A percentile compares a stretch with the other conserved stretches of the same genome.
Conservation (phyloP, 37 sponge, comb jelly and placozoan species). For the Cladorhizidae sp. region DNA sequence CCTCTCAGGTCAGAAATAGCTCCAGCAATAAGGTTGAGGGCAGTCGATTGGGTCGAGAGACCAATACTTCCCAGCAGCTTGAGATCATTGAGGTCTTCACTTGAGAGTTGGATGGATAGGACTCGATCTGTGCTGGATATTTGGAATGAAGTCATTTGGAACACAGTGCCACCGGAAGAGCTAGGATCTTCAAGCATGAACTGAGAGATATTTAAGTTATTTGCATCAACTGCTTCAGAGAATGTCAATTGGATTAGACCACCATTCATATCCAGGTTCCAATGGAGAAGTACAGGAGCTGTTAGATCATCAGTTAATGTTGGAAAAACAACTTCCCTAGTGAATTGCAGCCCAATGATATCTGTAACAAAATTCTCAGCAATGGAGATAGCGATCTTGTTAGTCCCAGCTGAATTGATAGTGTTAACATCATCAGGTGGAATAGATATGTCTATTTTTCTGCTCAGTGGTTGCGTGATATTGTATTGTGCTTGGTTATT, state of each 20-base stretch:
- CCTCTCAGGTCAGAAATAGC: slow-evolving; percentile 73
- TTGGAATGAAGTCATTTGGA: slow-evolving; percentile 39
- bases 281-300: slow-evolving; percentile 54
- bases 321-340: slow-evolving; percentile 8
- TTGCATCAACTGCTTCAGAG: slow-evolving; percentile 63
- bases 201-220: slow-evolving; percentile 43
- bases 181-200: slow-evolving; percentile 53
- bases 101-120: slow-evolving; percentile 47
- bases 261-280: slow-evolving; percentile 74
- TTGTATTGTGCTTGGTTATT: slow-evolving; percentile 4
- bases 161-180: slow-evolving; percentile 18
- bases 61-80: slow-evolving; percentile 76
- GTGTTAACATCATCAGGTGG: slow-evolving; percentile 48
- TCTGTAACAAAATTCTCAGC: slow-evolving; percentile 48
- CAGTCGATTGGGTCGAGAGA: slow-evolving; percentile 34
- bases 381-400: slow-evolving; percentile 34
- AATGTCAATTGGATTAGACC: slow-evolving; percentile 79
- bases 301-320: slow-evolving; percentile 39
- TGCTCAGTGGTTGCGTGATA: slow-evolving; percentile 42
- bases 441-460: slow-evolving; percentile 25
- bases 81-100: slow-evolving; percentile 65
- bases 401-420: slow-evolving; percentile 59
- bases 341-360: slow-evolving; percentile 29
- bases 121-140: slow-evolving; percentile 10
- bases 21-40: slow-evolving; percentile 55